phyloP scores from a whole-genome alignment of 2,797 vertebrate species.

The Heterohyrax brucei region DNA sequence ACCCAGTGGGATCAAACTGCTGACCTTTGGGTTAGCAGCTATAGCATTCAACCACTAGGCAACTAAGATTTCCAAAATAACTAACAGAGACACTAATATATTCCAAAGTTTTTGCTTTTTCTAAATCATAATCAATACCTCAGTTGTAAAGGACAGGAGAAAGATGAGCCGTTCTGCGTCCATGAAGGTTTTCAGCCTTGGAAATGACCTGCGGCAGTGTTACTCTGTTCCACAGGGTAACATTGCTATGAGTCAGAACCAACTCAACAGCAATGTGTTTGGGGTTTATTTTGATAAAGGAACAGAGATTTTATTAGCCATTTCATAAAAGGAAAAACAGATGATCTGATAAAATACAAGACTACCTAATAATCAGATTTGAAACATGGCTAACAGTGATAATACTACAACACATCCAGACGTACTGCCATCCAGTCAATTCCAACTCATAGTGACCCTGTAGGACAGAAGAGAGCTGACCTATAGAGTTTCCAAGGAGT shows the following conservation, averaged over 20 bases:
- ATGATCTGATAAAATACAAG: slow-evolving; percentile 43
- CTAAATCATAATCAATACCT: background rate
- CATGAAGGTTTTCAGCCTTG: background rate
- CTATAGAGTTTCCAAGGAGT: no score
- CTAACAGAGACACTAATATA: background rate
- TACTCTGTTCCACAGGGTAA: background rate
- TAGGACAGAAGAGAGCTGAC: no score
- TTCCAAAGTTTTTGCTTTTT: background rate
- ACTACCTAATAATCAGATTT: slow-evolving; percentile 28
- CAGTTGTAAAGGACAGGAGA: background rate
- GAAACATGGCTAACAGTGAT: slow-evolving; percentile 34
- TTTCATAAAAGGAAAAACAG: slow-evolving; percentile 59
- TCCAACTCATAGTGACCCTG: no score
- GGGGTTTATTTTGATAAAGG: background rate
- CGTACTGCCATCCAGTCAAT: no score
- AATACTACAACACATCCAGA: no score
- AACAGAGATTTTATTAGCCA: background rate
- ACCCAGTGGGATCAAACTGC: no score
- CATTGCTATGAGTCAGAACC: background rate
- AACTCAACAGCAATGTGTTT: no score
- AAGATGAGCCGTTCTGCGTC: background rate
- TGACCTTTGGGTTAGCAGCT: no score
- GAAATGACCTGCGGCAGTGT: background rate
- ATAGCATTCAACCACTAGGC: no score
- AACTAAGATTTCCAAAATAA: no score